These are phyloP conservation scores for Zosterops hypoxanthus DNA, from an alignment of 2,113 vertebrate genomes.

Conservation along the genomic window DNA sequence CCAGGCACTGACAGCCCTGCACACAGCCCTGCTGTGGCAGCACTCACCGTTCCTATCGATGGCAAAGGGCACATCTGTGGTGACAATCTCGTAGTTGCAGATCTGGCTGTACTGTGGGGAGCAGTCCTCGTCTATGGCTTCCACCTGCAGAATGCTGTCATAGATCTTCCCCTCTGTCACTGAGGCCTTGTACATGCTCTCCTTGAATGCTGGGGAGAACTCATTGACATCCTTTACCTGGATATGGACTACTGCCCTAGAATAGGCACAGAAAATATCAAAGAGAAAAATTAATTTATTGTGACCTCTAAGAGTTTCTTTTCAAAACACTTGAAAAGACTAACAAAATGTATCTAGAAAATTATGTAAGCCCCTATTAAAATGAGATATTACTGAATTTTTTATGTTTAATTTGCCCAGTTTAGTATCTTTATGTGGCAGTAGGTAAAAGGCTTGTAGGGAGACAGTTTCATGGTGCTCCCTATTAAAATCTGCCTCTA, in stretches of 20 bases:
- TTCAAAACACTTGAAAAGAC: not conserved
- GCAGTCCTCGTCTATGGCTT: conserved; percentile 93
- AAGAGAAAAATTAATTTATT: not conserved
- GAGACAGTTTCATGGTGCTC: not conserved
- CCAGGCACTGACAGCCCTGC: not conserved
- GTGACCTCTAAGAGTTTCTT: not conserved
- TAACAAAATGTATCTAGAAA: not conserved
- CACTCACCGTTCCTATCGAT: conserved; percentile 96
- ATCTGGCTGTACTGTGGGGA: conserved; percentile 98
- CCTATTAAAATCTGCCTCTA: not conserved
- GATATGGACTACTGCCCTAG: conserved; percentile 94
- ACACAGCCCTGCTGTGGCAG: not conserved
- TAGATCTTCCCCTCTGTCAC: conserved; percentile 95
- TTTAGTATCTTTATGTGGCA: not conserved
- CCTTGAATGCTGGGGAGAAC: conserved; percentile 91
- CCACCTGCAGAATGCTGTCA: conserved; percentile 95
- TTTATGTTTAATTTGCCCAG: not conserved
- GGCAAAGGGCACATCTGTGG: conserved; percentile 88
- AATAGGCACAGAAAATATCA: not conserved
- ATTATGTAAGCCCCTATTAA: not conserved
- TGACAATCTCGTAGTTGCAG: conserved; percentile 95
- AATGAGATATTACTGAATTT: not conserved
- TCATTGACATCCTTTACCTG: conserved; percentile 97
- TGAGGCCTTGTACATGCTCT: conserved; percentile 82
- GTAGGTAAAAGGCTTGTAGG: not conserved